Conservation (phyloP, 2,888 invertebrate genomes). For the Sminthurides aquaticus region DNA sequence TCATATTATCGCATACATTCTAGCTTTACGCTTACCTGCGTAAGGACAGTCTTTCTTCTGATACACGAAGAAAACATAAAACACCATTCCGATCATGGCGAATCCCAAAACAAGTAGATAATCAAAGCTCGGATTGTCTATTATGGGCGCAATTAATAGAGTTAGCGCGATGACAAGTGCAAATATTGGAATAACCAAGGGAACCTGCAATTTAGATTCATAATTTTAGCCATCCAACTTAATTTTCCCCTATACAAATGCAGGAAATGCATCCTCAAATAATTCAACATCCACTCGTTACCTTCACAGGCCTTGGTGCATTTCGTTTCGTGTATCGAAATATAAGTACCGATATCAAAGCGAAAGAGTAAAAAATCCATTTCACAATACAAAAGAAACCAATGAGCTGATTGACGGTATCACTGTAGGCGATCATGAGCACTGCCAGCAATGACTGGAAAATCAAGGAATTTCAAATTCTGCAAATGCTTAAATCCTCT, state of each 20-base stretch:
- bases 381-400: neutral
- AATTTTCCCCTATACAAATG: neutral
- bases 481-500: too few species aligned
- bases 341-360: neutral
- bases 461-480: neutral
- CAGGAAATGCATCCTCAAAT: neutral
- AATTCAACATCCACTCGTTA: neutral
- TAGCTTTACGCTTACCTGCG: too few species aligned
- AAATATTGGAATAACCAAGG: conserved; percentile 14
- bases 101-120: conserved; percentile 19
- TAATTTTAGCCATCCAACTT: neutral
- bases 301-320: neutral
- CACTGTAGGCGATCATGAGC: neutral
- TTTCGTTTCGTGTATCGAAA: neutral
- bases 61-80: conserved; percentile 25
- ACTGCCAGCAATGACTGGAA: neutral
- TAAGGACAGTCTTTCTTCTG: conserved; percentile 5
- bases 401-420: neutral
- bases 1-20: too few species aligned
- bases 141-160: conserved; percentile 22
- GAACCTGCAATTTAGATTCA: conserved; percentile 19
- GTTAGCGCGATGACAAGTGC: conserved; percentile 15
- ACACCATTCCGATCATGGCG: conserved; percentile 13
- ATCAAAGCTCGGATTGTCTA: conserved; percentile 17
- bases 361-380: neutral